Evolutionary conservation across 1,140 invertebrate species (phyloP).

Genomic region (Drosophila carrolli): DNA sequence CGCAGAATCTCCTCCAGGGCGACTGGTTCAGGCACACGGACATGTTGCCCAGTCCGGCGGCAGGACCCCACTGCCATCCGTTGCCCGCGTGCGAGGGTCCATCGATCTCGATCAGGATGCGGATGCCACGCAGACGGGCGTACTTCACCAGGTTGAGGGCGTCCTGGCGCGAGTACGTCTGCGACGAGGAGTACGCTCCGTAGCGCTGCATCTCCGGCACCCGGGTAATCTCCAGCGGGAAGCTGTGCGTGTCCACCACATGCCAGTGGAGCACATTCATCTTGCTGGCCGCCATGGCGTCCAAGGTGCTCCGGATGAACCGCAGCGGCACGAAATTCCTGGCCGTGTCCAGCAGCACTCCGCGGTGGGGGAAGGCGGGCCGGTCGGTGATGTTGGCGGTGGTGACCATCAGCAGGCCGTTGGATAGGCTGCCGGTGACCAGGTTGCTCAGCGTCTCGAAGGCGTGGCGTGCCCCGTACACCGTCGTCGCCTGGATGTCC

Average conservation of each 20-base stretch:
- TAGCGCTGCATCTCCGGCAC: slow-evolving; percentile 91
- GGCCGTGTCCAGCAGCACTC: slow-evolving; percentile 90
- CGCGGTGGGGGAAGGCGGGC: slow-evolving; percentile 89
- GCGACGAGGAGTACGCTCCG: slow-evolving; percentile 88
- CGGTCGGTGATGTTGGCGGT: slow-evolving; percentile 87
- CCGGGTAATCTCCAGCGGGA: slow-evolving; percentile 90
- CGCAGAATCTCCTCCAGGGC: slow-evolving; percentile 90
- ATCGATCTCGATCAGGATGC: slow-evolving; percentile 93
- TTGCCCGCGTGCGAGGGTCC: slow-evolving; percentile 93
- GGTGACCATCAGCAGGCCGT: slow-evolving; percentile 84
- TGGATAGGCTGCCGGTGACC: slow-evolving; percentile 84
- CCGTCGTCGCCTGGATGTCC: slow-evolving; percentile 87
- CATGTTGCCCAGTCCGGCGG: slow-evolving; percentile 88
- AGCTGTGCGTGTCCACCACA: slow-evolving; percentile 93
- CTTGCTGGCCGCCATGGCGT: slow-evolving; percentile 93
- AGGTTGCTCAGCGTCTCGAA: slow-evolving; percentile 91
- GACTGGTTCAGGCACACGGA: slow-evolving; percentile 90
- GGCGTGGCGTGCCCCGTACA: slow-evolving; percentile 91
- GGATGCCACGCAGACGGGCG: slow-evolving; percentile 89
- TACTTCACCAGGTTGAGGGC: slow-evolving; percentile 89
- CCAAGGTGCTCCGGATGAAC: slow-evolving; percentile 89
- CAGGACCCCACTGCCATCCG: slow-evolving; percentile 92
- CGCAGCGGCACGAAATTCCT: slow-evolving; percentile 90
- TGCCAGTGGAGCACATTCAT: slow-evolving; percentile 95
- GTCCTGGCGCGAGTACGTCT: slow-evolving; percentile 90